Evolutionary conservation across 2,888 invertebrate species (phyloP), one percentile per base, ranked within the genome.

Genomic region (Acleris holmiana): DNA sequence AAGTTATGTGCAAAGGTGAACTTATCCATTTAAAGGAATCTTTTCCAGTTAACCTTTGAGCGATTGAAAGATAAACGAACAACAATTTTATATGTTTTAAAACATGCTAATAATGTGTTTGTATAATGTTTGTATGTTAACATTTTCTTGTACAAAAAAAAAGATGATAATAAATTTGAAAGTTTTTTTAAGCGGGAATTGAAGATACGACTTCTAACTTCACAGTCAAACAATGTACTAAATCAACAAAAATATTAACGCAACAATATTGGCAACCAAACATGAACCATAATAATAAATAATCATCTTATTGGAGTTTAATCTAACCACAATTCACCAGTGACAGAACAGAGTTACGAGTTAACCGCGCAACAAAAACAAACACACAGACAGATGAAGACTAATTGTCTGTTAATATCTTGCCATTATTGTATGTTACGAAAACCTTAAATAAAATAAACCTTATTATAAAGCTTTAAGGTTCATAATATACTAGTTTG

Each of bases 371-470:
- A 56, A 67, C 69, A 74, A 71, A 73, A 71, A 69, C 68, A 69
- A 71, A 71, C 69, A 71, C 61, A 68, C 57, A 59, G 74, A 74
- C 75, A 74, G 66, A 67, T 67, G 76, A 76, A 78, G 76, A 77
- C 74, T 76, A 71, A 69, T 68, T 65, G 67, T 62, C 67, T 64
- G 67, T 61, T 69, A 69, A 69, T 68, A 69, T 66, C 66, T 59
- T 50, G 54, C 67, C 62, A 62, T 66, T 68, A 66, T 65, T 64
- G 59, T 54, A n/a, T 41, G 41, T 17, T 48, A 48, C 35, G 48
- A 44, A 41, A 44, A 10, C 19, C 29, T 41, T 1, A 29, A 21
- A 41, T 5, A 46, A n/a, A 55, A 10, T 60, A 10, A 18, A 60
- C 65, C 55, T 10, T 65, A 50, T 40, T 13, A 19, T 6, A 21